Percentiles rank a stretch among this genome's conserved stretches.
These are phyloP conservation scores for Crambe crambe DNA, from an alignment of 37 sponge, comb jelly and placozoan genomes.

Conservation along the genomic window DNA sequence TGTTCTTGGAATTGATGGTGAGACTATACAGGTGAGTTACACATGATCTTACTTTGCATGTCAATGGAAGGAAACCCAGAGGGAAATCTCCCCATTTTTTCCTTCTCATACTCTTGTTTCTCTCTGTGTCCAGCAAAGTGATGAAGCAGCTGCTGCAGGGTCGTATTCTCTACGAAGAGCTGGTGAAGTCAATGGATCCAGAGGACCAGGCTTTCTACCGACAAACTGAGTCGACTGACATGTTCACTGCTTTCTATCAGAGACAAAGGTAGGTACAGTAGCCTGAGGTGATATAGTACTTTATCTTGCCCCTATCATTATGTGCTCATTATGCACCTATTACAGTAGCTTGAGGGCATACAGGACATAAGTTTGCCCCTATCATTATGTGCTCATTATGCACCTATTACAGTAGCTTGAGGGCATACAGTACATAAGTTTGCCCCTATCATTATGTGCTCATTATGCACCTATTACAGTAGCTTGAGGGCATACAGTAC, in stretches of 20 bases:
- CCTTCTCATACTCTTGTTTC: neutral
- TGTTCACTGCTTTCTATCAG: constrained; percentile 64
- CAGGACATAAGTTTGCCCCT: too few relatives aligned
- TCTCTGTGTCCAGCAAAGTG: constrained; percentile 23
- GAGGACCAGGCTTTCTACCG: constrained; percentile 56
- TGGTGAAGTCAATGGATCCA: constrained; percentile 2
- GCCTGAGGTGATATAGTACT: neutral
- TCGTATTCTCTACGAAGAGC: constrained; percentile 43
- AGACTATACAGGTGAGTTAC: constrained; percentile 35
- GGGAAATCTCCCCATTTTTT: too few relatives aligned
- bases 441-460: too few relatives aligned
- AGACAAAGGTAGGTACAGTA: constrained; percentile 28
- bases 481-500: too few relatives aligned
- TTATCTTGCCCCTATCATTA: too few relatives aligned
- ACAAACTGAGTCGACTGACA: constrained; percentile 48
- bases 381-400: too few relatives aligned
- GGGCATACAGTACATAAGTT: too few relatives aligned
- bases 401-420: too few relatives aligned
- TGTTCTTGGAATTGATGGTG: constrained; percentile 74
- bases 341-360: too few relatives aligned
- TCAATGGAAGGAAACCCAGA: neutral
- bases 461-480: too few relatives aligned
- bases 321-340: too few relatives aligned
- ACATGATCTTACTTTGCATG: neutral
- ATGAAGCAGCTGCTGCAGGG: constrained; percentile 42